A percentile compares a stretch with the other conserved stretches of the same genome.
Evolutionary conservation across 1,140 invertebrate genomes (phyloP).

Genomic region (Drosophila sucinea): DNA sequence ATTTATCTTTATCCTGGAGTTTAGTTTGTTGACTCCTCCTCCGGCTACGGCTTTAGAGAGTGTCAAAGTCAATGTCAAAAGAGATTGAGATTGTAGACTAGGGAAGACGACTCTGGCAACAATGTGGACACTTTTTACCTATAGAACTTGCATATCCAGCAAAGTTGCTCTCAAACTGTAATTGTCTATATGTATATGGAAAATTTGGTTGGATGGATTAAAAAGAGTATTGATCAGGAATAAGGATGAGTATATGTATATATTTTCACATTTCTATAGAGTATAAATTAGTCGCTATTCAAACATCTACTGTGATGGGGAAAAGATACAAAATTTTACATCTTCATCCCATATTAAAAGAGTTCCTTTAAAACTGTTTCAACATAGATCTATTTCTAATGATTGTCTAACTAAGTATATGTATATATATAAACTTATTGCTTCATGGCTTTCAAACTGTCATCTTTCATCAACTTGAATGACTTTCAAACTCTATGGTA

Average conservation of each 20-base stretch:
- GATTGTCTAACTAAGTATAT: too few relatives aligned
- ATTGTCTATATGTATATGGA: too few relatives aligned
- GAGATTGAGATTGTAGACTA: conserved; percentile 3
- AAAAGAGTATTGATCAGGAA: too few relatives aligned
- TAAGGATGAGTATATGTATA: too few relatives aligned
- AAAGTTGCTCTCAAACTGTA: neutral
- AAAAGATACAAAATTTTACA: too few relatives aligned
- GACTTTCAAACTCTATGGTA: conserved; percentile 1
- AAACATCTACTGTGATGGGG: too few relatives aligned
- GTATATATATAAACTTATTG: neutral
- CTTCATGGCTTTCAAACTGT: conserved; percentile 9
- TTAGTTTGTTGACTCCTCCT: conserved; percentile 29
- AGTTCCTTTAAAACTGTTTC: neutral
- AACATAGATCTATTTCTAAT: too few relatives aligned
- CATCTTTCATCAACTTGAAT: neutral
- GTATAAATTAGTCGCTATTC: too few relatives aligned
- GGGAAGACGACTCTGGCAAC: neutral
- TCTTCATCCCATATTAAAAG: too few relatives aligned
- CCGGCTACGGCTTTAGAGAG: conserved; percentile 2
- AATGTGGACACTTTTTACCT: neutral
- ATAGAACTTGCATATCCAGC: neutral
- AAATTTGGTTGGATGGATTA: too few relatives aligned
- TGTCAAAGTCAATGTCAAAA: conserved; percentile 53
- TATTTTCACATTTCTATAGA: too few relatives aligned
- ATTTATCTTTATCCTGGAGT: conserved; percentile 42